These are phyloP conservation scores for Limanda limanda DNA, from an alignment of 2,113 vertebrate species.

Conservation along the genomic window DNA sequence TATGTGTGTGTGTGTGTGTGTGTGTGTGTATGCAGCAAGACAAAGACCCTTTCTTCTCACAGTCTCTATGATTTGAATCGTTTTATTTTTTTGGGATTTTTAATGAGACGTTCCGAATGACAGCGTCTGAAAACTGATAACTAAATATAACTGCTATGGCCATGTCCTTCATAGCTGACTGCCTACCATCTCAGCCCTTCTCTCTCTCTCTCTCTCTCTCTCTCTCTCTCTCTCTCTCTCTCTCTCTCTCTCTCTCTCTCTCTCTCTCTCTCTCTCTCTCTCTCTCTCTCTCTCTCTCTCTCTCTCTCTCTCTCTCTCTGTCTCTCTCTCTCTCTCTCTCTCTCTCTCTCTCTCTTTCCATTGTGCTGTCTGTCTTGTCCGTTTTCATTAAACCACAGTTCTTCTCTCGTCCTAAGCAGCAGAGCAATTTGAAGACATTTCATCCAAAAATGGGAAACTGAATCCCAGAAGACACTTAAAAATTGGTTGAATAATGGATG, in stretches of 20 bases:
- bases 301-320: too few relatives aligned
- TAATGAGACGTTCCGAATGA: conserved; percentile 80
- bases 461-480: conserved; percentile 28
- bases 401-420: conserved; percentile 31
- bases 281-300: too few relatives aligned
- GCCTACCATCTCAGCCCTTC: conserved; percentile 47
- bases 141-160: conserved; percentile 73
- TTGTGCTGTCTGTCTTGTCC: conserved; percentile 46
- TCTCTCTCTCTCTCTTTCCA: not conserved
- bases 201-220: not conserved
- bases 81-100: conserved; percentile 37
- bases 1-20: not conserved
- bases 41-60: not conserved
- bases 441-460: not conserved
- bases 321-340: too few relatives aligned
- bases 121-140: conserved; percentile 70
- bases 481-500: not conserved
- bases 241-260: too few relatives aligned
- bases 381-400: conserved; percentile 43
- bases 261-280: too few relatives aligned
- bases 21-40: not conserved
- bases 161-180: conserved; percentile 78
- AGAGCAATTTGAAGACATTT: conserved; percentile 16
- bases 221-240: too few relatives aligned
- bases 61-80: conserved; percentile 29